Conservation (phyloP, 2,888 invertebrate genomes). For the Drosophila limbata region DNA sequence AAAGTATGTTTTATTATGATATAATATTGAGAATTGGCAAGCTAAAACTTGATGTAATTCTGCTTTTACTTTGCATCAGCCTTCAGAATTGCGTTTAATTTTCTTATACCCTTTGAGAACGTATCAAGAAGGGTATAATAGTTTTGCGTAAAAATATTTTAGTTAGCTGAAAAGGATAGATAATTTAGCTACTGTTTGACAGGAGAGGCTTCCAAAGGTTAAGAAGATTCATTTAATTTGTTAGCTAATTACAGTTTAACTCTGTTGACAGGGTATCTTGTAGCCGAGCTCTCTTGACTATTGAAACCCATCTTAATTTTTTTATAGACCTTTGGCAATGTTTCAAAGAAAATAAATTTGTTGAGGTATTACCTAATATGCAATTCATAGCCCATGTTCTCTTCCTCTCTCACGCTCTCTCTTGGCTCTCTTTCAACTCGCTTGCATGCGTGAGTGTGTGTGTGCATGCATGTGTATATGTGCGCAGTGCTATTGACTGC, state of each 20-base stretch:
- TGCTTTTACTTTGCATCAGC: conserved; percentile 18
- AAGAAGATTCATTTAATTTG: background rate
- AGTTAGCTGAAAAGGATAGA: too few species aligned
- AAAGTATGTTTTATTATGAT: background rate
- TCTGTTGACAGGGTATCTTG: background rate
- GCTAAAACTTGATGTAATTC: conserved; percentile 39
- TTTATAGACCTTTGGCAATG: conserved; percentile 53
- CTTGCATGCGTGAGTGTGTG: conserved; percentile 1
- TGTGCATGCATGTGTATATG: background rate
- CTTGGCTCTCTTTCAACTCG: background rate
- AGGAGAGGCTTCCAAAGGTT: too few species aligned
- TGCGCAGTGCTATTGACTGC: conserved; percentile 14
- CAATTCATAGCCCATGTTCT: conserved; percentile 12
- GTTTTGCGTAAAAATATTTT: background rate
- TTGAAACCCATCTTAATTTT: background rate
- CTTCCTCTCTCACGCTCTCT: background rate
- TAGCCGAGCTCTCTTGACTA: background rate
- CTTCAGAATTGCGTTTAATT: conserved; percentile 8
- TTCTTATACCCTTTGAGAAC: background rate
- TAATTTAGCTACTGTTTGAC: background rate
- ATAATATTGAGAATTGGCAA: conserved; percentile 15
- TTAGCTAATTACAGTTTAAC: background rate
- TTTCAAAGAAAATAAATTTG: conserved; percentile 31
- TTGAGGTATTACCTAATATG: conserved; percentile 55
- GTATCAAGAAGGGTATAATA: background rate